A percentile compares a stretch with the other conserved stretches of the same genome.
Evolutionary conservation across 2,888 invertebrate species (phyloP).

Genomic region (Cerastis leucographa): DNA sequence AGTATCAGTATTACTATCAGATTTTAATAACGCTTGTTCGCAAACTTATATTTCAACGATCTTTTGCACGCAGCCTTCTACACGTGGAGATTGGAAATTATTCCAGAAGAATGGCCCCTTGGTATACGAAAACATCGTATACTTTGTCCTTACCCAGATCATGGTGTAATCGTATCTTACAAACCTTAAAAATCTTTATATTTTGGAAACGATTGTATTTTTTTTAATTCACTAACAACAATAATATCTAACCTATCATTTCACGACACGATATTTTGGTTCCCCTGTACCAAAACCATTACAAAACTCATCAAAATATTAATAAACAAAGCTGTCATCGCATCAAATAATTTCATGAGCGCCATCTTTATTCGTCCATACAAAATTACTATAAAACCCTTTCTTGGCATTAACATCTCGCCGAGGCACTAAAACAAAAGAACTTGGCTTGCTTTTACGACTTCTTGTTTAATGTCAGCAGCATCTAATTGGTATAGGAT

Average conservation of each 20-base stretch:
- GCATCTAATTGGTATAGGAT: constrained; percentile 63
- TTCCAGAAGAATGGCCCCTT: accelerated
- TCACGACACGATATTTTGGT: background rate
- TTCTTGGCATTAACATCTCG: constrained; percentile 63
- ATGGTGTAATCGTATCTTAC: background rate
- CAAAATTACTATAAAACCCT: constrained; percentile 72
- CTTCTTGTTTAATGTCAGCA: constrained; percentile 61
- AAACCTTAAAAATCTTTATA: background rate
- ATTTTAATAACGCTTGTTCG: background rate
- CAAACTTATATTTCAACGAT: background rate
- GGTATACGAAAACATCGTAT: background rate
- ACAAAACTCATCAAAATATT: constrained; percentile 48
- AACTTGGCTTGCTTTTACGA: constrained; percentile 63
- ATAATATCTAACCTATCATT: background rate
- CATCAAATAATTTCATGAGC: constrained; percentile 72
- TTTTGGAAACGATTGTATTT: background rate
- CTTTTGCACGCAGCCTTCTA: background rate
- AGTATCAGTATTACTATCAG: background rate
- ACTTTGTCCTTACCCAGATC: background rate
- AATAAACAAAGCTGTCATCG: constrained; percentile 62
- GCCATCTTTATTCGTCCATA: constrained; percentile 66
- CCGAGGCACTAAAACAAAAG: constrained; percentile 63
- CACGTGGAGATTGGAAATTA: background rate
- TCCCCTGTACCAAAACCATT: background rate
- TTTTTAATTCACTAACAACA: background rate